Evolutionary conservation across 2,888 invertebrate genomes (phyloP), one percentile per base, ranked within the genome.

Genomic region (Uloborus plumipes): DNA sequence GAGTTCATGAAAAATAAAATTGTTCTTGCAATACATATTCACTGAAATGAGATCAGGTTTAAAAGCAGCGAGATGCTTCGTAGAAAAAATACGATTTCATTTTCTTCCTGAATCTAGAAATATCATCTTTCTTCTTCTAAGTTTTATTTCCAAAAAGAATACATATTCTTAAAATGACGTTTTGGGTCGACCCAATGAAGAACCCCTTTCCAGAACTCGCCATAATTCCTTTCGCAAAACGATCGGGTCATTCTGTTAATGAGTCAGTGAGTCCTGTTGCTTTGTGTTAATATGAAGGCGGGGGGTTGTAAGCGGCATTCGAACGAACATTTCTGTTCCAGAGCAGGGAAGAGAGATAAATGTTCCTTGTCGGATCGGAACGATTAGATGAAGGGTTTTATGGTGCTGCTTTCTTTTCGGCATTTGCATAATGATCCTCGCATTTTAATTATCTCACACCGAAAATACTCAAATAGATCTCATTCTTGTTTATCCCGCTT

Each of bases 401-500:
- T 78, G n/a, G n/a, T n/a, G 71, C 65, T 72, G 59, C 50, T 78
- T 66, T 66, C 72, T 78, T 66, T 78, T 66, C 51, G 66, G 59
- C 65, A 78, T 78, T 78, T 78, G 78, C 78, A 78, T 78, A 78
- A 78, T 72, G 78, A 78, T 78, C 66, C 71, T n/a, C 22, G 72
- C 64, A 78, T 78, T 78, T 78, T 78, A 78, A 78, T 78, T 78
- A 78, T 78, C 78, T 58, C 64, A 22, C 67, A 50, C 16, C 75
- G 39, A n/a, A 39, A 18, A 47, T 9, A 39, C 11, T n/a, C 16
- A 64, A 47, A 47, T 20, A 18, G 16, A 11, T n/a, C 22, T 15
- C 49, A 13, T 1, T 20, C 11, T 16, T 62, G 31, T 74, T 67
- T 47, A 22, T 51, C 26, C 51, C 9, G 26, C 20, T 65, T 16